phyloP scores from a whole-genome alignment of 2,888 invertebrate species.

The Pandemis cinnamomeana region DNA sequence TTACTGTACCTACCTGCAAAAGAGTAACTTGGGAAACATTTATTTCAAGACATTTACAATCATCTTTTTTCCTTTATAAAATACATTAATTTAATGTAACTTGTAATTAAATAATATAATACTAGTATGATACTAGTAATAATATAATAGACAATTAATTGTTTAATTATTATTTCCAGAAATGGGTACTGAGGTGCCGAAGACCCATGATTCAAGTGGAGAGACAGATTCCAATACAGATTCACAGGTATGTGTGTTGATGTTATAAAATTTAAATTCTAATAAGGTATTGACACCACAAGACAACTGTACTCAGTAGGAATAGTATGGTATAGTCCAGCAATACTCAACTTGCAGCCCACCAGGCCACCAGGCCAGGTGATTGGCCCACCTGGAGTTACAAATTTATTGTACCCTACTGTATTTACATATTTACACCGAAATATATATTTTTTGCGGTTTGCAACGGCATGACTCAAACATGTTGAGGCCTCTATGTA shows the following conservation, averaged over 20 bases:
- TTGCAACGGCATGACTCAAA: too few relatives aligned
- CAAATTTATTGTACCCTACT: too few relatives aligned
- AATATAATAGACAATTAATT: background rate
- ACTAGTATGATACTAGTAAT: background rate
- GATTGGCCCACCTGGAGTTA: too few relatives aligned
- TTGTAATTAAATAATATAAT: background rate
- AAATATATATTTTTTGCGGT: too few relatives aligned
- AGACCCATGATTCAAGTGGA: slow-evolving; percentile 81
- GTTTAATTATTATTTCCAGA: slow-evolving; percentile 57
- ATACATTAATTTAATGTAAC: background rate
- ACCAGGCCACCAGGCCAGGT: too few relatives aligned
- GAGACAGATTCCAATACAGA: slow-evolving; percentile 86
- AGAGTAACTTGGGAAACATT: background rate
- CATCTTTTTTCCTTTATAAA: too few relatives aligned
- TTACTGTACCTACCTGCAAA: background rate
- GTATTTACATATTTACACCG: too few relatives aligned
- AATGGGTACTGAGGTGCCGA: slow-evolving; percentile 83
- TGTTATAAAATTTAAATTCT: slow-evolving; percentile 9
- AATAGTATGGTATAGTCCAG: too few relatives aligned
- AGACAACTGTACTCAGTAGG: background rate
- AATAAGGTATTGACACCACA: background rate
- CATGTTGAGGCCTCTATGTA: too few relatives aligned
- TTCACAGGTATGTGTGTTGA: slow-evolving; percentile 72
- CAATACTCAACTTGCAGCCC: too few relatives aligned
- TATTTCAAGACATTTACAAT: background rate